Base-by-base conservation (phyloP, 2,797 vertebrate species). In the Iguana delicatissima region DNA sequence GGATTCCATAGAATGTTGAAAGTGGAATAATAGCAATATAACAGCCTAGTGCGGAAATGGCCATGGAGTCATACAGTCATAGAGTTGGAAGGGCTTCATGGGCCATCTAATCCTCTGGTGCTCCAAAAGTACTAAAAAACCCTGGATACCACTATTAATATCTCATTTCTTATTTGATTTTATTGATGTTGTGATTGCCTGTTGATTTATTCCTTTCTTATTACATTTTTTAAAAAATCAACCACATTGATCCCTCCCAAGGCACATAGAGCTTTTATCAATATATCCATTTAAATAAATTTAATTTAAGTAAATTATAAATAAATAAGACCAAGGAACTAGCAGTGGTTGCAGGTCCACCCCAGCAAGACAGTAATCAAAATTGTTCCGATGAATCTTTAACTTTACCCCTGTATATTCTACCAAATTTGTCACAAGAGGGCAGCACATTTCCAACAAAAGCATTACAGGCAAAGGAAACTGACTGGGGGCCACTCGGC, bases 361-460 rank as follows among this genome's bases (percentile, higher is more conserved):
- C 35, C 26, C 3, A 26, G 26, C 38, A 79, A 62, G 26, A 24
- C 52, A 67, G 42, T 14, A 29, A 62, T 85, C 62, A 79, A 42
- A 55, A n/a, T 18, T 32, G 22, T 84, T 76, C 46, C 24, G 10
- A 72, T 24, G 1, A 81, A 85, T 24, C 4, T 29, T 42, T 38
- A 50, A 26, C 59, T 29, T 46, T 29, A 10, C 7, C 0, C 0
- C 38, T 55, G 59, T 67, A 0, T 6, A 1, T 5, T 77, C 46
- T 46, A 57, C 62, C 18, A 0, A 86, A 0, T 57, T 0, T 85
- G 55, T 85, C 96, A 72, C 94, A 94, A 94, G 96, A 96, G 95
- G 93, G 96, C 96, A 94, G 95, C 12, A 96, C 85, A 94, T 90
- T 86, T 76, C 89, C 93, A 93, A 91, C 92, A 92, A 95, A 95